Percentiles rank a stretch among this genome's conserved stretches.
Evolutionary conservation across 2,888 invertebrate species (phyloP).

Genomic region (Acleris cristana): DNA sequence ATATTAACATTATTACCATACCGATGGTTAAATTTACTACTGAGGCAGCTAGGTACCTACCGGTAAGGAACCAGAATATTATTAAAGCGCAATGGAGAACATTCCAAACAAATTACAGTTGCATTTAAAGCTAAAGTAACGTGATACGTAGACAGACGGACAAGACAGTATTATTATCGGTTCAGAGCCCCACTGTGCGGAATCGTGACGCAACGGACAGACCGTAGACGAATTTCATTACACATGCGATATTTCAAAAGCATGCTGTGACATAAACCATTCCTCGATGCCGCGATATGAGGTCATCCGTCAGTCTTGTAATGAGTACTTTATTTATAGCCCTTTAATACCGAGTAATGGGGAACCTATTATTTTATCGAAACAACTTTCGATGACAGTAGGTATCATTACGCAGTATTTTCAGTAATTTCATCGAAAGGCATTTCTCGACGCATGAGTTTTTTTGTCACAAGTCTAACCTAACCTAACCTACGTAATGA

Average conservation of each 20-base stretch:
- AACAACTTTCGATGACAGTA: no score
- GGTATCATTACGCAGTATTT: no score
- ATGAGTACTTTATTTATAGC: conserved; percentile 42
- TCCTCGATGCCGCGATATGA: conserved; percentile 68
- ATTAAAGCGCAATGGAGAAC: neutral
- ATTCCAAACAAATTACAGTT: conserved; percentile 9
- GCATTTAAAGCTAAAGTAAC: conserved; percentile 42
- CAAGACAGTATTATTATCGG: conserved; percentile 42
- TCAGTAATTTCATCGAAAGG: no score
- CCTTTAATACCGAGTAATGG: conserved; percentile 5
- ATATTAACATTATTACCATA: no score
- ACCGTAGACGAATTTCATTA: conserved; percentile 56
- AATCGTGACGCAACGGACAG: conserved; percentile 53
- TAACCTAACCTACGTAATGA: no score
- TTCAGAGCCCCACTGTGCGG: conserved; percentile 49
- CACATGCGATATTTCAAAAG: conserved; percentile 67
- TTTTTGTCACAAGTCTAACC: no score
- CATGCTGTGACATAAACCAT: conserved; percentile 71
- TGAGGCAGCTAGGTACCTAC: no score
- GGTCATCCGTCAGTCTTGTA: conserved; percentile 69
- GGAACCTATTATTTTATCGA: no score
- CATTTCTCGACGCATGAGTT: no score
- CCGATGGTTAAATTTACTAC: no score
- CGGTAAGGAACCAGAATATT: neutral
- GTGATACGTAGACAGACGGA: conserved; percentile 43